Evolutionary conservation across 2,113 vertebrate species (phyloP), one percentile per base, ranked within the genome.

Genomic region (Elgaria multicarinata): DNA sequence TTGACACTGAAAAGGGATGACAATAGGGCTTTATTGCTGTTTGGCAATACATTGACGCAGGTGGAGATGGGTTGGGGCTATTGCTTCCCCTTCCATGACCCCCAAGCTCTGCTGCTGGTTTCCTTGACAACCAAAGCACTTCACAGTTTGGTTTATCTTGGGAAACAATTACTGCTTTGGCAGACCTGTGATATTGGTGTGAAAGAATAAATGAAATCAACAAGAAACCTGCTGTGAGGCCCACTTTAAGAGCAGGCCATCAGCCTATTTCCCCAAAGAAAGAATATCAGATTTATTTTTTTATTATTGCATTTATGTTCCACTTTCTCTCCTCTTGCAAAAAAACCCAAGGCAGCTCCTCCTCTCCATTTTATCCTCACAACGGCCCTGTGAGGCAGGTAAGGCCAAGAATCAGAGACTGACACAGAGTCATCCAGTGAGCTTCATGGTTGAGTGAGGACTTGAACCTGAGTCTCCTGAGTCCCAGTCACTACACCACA

Each of bases 41-140:
- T 88, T 89, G 71, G 53, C 39, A 83, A 75, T 31, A 89, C 66
- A 83, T 76, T n/a, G 66, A 66, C 62, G 33, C 88, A 76, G 88
- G 80, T 83, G 53, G 24, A 89, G 44, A 67, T 46, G 74, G 39
- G 72, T 58, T 77, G 58, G 5, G 55, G 39, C 55, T 77, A 22
- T 77, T 76, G 36, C 46, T 82, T 89, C 44, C 33, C 71, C 18
- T 44, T 82, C 78, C 39, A 58, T n/a, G 81, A 83, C 42, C 24
- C n/a, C 71, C 2, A 12, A 75, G 71, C 87, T 89, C 55, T 87
- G 55, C 58, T 66, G 6, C 44, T 67, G 71, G 71, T 89, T 89
- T 76, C 88, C 81, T 84, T 77, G 81, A 53, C 88, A 84, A 77
- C 71, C 33, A 84, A 84, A 33, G 46, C 36, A 50, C 72, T 77